Conservation (phyloP, 2,113 vertebrate species). For the Misgurnus mizolepis region DNA sequence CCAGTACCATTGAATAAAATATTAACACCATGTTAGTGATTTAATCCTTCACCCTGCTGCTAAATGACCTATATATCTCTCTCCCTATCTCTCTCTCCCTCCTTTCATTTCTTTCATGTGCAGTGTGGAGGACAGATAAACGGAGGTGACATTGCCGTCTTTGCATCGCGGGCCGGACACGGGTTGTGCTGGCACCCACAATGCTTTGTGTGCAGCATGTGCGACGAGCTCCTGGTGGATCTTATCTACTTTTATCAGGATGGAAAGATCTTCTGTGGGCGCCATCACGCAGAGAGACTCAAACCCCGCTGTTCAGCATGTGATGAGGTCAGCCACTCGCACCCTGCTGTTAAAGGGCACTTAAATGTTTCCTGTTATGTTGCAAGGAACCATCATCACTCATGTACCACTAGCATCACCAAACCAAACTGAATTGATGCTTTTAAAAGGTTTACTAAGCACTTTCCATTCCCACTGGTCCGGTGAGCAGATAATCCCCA, state of each 20-base stretch:
- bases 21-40: conserved; percentile 58
- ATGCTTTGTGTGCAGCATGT: conserved; percentile 94
- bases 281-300: conserved; percentile 94
- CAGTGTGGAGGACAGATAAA: conserved; percentile 96
- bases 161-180: conserved; percentile 90
- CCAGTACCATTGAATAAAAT: no score
- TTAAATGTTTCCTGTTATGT: not conserved
- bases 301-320: conserved; percentile 95
- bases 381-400: not conserved
- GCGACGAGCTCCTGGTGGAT: conserved; percentile 93
- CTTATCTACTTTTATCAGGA: conserved; percentile 99
- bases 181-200: conserved; percentile 94
- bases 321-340: conserved; percentile 82
- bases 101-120: not conserved
- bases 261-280: conserved; percentile 95
- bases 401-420: not conserved
- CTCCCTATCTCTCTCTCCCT: not conserved
- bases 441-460: no score
- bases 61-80: conserved; percentile 52
- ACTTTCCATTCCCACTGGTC: no score
- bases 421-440: no score
- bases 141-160: conserved; percentile 95
- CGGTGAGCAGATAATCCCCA: no score
- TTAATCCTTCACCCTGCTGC: conserved; percentile 42
- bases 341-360: not conserved